These are phyloP conservation scores for Isaurus tuberculatus DNA, from an alignment of 92 coral and sea anemone genomes.

Conservation along the genomic window DNA sequence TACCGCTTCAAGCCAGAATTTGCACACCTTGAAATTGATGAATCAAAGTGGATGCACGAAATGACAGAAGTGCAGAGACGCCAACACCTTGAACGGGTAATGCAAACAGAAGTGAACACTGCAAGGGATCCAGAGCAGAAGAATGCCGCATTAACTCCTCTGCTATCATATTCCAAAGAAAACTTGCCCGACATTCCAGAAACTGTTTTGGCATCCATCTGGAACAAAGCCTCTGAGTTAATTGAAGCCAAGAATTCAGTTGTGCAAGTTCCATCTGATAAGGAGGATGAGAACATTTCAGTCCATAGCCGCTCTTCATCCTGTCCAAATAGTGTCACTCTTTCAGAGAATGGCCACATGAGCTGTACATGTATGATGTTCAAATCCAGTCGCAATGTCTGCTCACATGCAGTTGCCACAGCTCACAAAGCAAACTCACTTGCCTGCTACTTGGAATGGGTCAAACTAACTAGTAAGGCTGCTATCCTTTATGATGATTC, in stretches of 20 bases:
- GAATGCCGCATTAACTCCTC: conserved; percentile 44
- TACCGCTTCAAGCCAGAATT: conserved; percentile 66
- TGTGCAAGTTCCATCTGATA: conserved; percentile 48
- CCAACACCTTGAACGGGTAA: conserved; percentile 34
- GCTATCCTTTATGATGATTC: conserved; percentile 50
- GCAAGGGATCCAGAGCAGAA: conserved; percentile 50
- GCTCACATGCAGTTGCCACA: conserved; percentile 64
- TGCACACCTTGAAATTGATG: conserved; percentile 46
- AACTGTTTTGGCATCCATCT: conserved; percentile 64
- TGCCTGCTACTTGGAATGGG: conserved; percentile 50
- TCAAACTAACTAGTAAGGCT: conserved; percentile 42
- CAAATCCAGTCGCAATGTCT: conserved; percentile 59
- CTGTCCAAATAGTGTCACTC: conserved; percentile 55
- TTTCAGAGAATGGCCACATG: conserved; percentile 48
- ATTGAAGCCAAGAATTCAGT: conserved; percentile 54
- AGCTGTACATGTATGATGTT: conserved; percentile 65
- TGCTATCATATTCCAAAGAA: conserved; percentile 39
- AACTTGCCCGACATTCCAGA: conserved; percentile 57
- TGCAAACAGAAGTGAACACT: conserved; percentile 58
- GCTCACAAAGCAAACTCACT: conserved; percentile 54
- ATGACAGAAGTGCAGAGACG: conserved; percentile 53
- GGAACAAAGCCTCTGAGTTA: conserved; percentile 69
- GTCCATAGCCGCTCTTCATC: conserved; percentile 64
- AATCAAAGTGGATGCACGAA: conserved; percentile 61
- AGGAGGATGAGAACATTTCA: conserved; percentile 42